Evolutionary conservation across 2,888 invertebrate genomes (phyloP).

Genomic region (Zaprionus lineosus): DNA sequence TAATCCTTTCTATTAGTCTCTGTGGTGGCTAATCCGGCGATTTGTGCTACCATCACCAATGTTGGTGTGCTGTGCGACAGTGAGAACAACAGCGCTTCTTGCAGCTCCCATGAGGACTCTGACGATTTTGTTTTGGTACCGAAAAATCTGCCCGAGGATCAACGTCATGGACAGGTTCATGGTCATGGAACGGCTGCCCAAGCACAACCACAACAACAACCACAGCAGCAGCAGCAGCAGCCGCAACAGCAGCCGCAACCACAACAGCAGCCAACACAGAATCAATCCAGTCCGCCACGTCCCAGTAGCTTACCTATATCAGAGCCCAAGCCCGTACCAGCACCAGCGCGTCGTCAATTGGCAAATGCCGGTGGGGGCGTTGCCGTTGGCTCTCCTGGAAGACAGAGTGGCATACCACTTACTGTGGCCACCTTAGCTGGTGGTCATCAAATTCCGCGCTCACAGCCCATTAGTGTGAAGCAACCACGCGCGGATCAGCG

Average conservation of each 20-base stretch:
- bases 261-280: slow-evolving; percentile 49
- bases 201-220: slow-evolving; percentile 11
- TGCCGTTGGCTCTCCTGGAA: slow-evolving; percentile 46
- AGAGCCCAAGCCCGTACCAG: slow-evolving; percentile 90
- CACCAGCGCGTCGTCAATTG: slow-evolving; percentile 81
- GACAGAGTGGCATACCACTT: slow-evolving; percentile 46
- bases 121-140: slow-evolving; percentile 94
- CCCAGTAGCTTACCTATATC: slow-evolving; percentile 88
- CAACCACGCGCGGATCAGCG: slow-evolving; percentile 88
- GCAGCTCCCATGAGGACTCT: slow-evolving; percentile 87
- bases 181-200: slow-evolving; percentile 14
- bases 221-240: slow-evolving; percentile 31
- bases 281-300: slow-evolving; percentile 86
- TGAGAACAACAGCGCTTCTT: slow-evolving; percentile 83
- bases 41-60: slow-evolving; percentile 85
- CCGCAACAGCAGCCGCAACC: too few species aligned
- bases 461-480: slow-evolving; percentile 93
- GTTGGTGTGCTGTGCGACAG: slow-evolving; percentile 84
- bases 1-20: slow-evolving; percentile 71
- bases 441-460: slow-evolving; percentile 87
- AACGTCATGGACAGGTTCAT: slow-evolving; percentile 67
- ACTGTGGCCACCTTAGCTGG: slow-evolving; percentile 63
- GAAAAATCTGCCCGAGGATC: slow-evolving; percentile 86
- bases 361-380: slow-evolving; percentile 20
- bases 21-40: slow-evolving; percentile 84